Evolutionary conservation across 2,888 invertebrate species (phyloP).

Genomic region (Oxytorus armatus): DNA sequence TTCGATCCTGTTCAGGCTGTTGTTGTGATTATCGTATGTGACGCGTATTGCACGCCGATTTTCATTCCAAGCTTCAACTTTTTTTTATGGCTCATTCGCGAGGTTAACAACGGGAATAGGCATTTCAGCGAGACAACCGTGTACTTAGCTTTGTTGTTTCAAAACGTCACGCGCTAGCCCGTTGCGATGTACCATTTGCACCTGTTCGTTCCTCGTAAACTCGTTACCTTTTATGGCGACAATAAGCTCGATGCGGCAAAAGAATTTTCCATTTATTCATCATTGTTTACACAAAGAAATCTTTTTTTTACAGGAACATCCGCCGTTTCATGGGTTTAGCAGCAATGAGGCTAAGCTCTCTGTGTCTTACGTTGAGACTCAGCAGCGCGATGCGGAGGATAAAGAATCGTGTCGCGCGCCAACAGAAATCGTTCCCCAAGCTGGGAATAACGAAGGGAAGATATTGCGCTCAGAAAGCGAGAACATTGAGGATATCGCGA

Average conservation of each 20-base stretch:
- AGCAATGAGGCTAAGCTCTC: constrained; percentile 80
- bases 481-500: constrained; percentile 42
- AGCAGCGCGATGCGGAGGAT: constrained; percentile 76
- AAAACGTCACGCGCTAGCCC: background rate
- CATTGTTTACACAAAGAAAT: background rate
- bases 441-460: constrained; percentile 32
- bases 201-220: no score
- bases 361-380: constrained; percentile 79
- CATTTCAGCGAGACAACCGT: background rate
- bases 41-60: constrained; percentile 76
- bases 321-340: constrained; percentile 83
- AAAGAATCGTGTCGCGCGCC: constrained; percentile 56
- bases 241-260: no score
- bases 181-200: no score
- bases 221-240: no score
- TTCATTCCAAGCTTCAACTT: constrained; percentile 66
- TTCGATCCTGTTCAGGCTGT: constrained; percentile 45
- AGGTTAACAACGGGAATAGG: constrained; percentile 25
- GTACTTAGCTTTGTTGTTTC: background rate
- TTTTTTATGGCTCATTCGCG: constrained; percentile 13
- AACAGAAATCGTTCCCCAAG: constrained; percentile 11
- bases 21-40: constrained; percentile 70
- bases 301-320: constrained; percentile 79
- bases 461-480: constrained; percentile 31
- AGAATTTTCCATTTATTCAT: no score